Conservation (phyloP, 2,888 invertebrate species). For the Sepiola atlantica region DNA sequence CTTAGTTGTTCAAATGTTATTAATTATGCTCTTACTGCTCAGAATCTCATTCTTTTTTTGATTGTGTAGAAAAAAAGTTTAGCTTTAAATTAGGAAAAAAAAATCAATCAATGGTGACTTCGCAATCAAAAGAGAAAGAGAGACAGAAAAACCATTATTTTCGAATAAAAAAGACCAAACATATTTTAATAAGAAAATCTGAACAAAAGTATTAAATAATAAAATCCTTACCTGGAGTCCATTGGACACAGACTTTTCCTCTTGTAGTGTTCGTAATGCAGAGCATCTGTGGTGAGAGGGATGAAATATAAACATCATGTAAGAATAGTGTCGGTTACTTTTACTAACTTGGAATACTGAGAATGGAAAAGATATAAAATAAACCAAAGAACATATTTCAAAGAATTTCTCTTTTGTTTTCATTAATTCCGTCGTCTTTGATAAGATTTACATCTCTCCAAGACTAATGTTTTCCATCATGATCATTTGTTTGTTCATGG, state of each 20-base stretch:
- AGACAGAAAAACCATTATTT: too few relatives aligned
- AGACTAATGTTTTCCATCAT: neutral
- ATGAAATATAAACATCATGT: neutral
- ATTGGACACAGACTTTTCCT: constrained; percentile 72
- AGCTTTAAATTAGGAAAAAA: too few relatives aligned
- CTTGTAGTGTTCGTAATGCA: constrained; percentile 73
- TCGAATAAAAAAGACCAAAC: too few relatives aligned
- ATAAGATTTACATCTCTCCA: constrained; percentile 33
- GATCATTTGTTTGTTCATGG: neutral
- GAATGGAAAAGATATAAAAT: neutral
- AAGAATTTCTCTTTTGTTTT: neutral
- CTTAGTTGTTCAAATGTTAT: too few relatives aligned
- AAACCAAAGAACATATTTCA: neutral
- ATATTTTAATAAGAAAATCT: too few relatives aligned
- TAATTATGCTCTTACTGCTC: too few relatives aligned
- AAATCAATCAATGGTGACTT: too few relatives aligned
- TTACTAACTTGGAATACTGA: neutral
- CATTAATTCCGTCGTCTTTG: constrained; percentile 39
- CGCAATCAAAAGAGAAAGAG: too few relatives aligned
- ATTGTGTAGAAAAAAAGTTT: too few relatives aligned
- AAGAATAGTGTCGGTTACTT: neutral
- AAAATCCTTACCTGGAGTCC: constrained; percentile 67
- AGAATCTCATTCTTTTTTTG: too few relatives aligned
- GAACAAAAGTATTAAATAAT: neutral
- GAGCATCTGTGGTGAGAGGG: constrained; percentile 57